Conservation (phyloP, 64 coral and sea anemone species). For the Orbicella faveolata region DNA sequence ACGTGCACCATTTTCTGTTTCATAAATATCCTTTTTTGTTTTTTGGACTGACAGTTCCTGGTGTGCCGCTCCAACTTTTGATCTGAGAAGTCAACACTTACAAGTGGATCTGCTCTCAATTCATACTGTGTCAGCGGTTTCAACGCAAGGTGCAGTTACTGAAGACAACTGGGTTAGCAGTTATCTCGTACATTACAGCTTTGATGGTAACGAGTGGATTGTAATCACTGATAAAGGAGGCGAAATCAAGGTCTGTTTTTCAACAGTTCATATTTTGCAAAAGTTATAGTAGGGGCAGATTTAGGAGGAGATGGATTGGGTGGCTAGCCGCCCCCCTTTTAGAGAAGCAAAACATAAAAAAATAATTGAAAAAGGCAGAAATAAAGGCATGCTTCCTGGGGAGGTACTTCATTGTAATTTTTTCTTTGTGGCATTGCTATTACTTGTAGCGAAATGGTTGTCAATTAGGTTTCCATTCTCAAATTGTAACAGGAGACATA, state of each 20-base stretch:
- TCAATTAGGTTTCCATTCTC: too few species aligned
- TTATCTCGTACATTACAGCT: conserved; percentile 6
- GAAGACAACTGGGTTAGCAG: not conserved
- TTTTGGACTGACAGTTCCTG: not conserved
- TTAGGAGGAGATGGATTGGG: too few species aligned
- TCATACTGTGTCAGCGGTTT: not conserved
- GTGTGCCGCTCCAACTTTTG: not conserved
- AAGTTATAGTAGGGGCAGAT: too few species aligned
- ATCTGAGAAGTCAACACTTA: not conserved
- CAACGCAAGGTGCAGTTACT: not conserved
- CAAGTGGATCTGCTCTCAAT: not conserved
- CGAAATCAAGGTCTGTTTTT: not conserved
- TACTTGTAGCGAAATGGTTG: too few species aligned
- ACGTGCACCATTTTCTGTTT: not conserved
- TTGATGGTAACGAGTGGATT: not conserved
- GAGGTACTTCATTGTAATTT: too few species aligned
- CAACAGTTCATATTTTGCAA: not conserved
- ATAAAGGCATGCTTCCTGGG: too few species aligned
- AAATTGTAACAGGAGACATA: too few species aligned
- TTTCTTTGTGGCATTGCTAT: too few species aligned
- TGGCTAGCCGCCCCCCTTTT: too few species aligned
- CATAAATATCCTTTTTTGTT: not conserved
- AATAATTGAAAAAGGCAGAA: too few species aligned
- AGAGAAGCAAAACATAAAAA: too few species aligned
- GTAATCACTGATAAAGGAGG: not conserved